Conservation (phyloP, 2,113 vertebrate species). For the Neolamprologus devosi region DNA sequence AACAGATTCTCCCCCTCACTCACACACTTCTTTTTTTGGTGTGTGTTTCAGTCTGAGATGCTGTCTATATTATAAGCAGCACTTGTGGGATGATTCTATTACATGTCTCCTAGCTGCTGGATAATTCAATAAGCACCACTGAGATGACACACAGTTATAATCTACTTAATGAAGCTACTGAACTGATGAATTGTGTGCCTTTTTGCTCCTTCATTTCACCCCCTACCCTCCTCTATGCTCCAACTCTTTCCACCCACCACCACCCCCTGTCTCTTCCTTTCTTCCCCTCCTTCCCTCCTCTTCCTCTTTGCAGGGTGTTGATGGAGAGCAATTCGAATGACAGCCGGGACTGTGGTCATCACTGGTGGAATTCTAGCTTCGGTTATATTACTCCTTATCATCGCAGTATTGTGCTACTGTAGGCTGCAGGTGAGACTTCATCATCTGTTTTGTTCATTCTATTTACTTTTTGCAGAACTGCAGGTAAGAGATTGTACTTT, state of each 20-base stretch:
- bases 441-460: not conserved
- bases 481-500: not conserved
- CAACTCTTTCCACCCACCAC: not conserved
- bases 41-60: not conserved
- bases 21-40: not conserved
- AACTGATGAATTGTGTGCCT: constrained; percentile 42
- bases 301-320: constrained; percentile 71
- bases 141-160: constrained; percentile 53
- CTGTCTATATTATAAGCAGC: constrained; percentile 26
- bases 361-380: constrained; percentile 99
- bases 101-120: constrained; percentile 44
- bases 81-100: constrained; percentile 56
- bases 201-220: not conserved
- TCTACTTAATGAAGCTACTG: constrained; percentile 59
- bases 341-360: constrained; percentile 99
- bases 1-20: not conserved
- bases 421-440: constrained; percentile 85
- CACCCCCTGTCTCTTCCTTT: not conserved
- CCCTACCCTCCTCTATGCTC: not conserved
- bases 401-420: constrained; percentile 96
- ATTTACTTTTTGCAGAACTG: not conserved
- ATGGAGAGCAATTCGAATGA: constrained; percentile 99
- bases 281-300: not conserved
- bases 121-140: constrained; percentile 56
- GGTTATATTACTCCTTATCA: constrained; percentile 95